These are phyloP conservation scores for Regulus satrapa DNA, from an alignment of 2,113 vertebrate species.

Conservation along the genomic window DNA sequence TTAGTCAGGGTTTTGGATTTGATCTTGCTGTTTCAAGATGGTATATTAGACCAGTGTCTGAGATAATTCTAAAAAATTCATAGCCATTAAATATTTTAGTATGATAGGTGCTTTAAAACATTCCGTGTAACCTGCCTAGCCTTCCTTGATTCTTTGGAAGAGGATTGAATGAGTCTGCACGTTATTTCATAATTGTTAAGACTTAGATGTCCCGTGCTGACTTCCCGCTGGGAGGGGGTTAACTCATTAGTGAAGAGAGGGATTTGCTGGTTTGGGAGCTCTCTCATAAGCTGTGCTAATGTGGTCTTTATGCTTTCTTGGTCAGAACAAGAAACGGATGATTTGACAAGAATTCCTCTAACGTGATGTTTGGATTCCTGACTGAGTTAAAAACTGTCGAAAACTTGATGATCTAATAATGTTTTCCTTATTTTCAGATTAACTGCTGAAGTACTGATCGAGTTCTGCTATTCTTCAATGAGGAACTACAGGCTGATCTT, in stretches of 20 bases:
- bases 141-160: background rate
- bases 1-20: background rate
- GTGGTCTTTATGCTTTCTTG: background rate
- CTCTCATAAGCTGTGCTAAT: background rate
- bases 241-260: background rate
- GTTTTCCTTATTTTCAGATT: slow-evolving; percentile 74
- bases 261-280: background rate
- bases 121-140: background rate
- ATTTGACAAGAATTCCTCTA: background rate
- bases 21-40: background rate
- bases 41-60: background rate
- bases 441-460: slow-evolving; percentile 91
- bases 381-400: background rate
- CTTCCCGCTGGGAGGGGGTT: background rate
- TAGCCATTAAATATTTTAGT: background rate
- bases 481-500: slow-evolving; percentile 99
- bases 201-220: background rate
- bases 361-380: background rate
- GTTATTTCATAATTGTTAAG: background rate
- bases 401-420: slow-evolving; percentile 2
- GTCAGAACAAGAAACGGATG: background rate
- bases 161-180: background rate
- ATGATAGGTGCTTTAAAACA: background rate
- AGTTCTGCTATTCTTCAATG: slow-evolving; percentile 99
- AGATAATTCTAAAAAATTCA: background rate